These are phyloP conservation scores for Platyrinchus mystaceus DNA, from an alignment of 2,797 vertebrate species.

Conservation along the genomic window DNA sequence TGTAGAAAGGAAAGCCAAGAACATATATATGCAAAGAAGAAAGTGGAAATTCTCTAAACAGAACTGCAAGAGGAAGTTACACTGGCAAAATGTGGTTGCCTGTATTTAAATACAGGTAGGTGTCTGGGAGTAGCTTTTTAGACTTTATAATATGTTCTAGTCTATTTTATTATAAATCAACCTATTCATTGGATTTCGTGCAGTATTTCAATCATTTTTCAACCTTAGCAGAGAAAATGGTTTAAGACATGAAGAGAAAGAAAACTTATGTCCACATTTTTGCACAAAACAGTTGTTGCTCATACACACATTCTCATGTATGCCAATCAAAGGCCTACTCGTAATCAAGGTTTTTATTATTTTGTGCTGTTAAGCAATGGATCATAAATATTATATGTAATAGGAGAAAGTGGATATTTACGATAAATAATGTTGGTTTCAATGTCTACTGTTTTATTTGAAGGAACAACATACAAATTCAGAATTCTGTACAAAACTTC, in stretches of 20 bases:
- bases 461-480: not conserved
- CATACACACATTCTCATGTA: not conserved
- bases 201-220: not conserved
- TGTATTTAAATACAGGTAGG: not conserved
- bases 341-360: not conserved
- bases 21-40: not conserved
- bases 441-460: not conserved
- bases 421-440: not conserved
- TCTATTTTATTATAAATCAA: not conserved
- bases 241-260: not conserved
- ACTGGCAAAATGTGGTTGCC: not conserved
- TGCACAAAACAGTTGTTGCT: not conserved
- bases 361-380: not conserved
- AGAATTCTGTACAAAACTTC: not conserved
- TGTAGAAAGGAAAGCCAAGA: not conserved
- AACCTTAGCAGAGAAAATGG: not conserved
- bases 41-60: not conserved
- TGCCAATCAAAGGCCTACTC: not conserved
- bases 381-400: not conserved
- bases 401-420: not conserved
- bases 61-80: not conserved
- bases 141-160: not conserved
- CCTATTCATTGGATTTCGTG: not conserved
- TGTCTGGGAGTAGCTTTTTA: not conserved
- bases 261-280: not conserved